Conservation (phyloP, 2,113 vertebrate species). For the Clarias macrocephalus region DNA sequence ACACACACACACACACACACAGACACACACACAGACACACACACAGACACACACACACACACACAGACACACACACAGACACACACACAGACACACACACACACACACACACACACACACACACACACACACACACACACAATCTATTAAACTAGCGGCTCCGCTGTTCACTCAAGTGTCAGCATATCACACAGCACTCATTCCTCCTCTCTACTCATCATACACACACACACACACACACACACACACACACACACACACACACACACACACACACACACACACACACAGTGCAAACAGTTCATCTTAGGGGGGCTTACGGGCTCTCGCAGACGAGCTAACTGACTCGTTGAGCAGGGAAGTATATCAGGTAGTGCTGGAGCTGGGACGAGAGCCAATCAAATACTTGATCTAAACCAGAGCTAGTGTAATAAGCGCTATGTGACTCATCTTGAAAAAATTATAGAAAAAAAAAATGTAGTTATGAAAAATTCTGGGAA, state of each 20-base stretch:
- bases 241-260: not conserved
- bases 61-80: not conserved
- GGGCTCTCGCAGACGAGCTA: not conserved
- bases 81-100: not conserved
- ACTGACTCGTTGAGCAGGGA: not conserved
- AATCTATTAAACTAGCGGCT: not conserved
- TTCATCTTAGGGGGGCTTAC: not conserved
- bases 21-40: not conserved
- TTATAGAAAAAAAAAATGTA: not conserved
- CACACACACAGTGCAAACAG: not conserved
- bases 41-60: not conserved
- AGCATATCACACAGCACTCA: slow-evolving; percentile 1
- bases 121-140: slow-evolving; percentile 2
- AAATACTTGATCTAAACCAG: not conserved
- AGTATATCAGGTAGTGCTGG: not conserved
- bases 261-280: not conserved
- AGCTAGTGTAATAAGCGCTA: not conserved
- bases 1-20: slow-evolving; percentile 12
- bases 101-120: not conserved
- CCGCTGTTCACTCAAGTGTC: not conserved
- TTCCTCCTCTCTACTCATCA: not conserved
- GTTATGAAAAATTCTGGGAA: not conserved
- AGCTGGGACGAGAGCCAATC: not conserved
- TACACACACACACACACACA: not conserved
- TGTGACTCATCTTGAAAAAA: not conserved